phyloP scores from a whole-genome alignment of 2,888 invertebrate genomes.

The Drosophila anceps region DNA sequence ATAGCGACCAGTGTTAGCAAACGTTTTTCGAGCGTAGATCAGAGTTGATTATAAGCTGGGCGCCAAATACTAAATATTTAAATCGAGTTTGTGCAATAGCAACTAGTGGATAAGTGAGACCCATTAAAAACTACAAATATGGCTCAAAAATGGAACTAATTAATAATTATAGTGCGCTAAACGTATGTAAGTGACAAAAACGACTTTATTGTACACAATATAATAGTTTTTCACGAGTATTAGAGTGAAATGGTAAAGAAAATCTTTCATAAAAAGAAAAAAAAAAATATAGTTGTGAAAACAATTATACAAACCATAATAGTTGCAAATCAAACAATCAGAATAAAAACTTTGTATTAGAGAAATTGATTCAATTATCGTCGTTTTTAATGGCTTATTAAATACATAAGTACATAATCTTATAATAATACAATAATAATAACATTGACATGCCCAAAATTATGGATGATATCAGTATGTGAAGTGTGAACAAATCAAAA shows the following conservation, averaged over 20 bases:
- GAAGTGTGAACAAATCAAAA: slow-evolving; percentile 9
- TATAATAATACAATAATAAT: slow-evolving; percentile 26
- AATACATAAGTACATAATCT: slow-evolving; percentile 33
- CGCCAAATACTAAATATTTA: slow-evolving; percentile 25
- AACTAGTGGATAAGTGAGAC: not conserved
- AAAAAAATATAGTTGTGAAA: not conserved
- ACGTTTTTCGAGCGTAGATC: slow-evolving; percentile 6
- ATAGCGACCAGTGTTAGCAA: slow-evolving; percentile 25
- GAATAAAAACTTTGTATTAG: slow-evolving; percentile 30
- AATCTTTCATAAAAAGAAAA: not conserved
- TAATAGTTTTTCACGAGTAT: not conserved
- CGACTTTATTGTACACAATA: not conserved
- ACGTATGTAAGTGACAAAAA: slow-evolving; percentile 5
- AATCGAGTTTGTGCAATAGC: slow-evolving; percentile 10
- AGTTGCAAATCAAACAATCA: slow-evolving; percentile 33
- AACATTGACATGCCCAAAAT: slow-evolving; percentile 43
- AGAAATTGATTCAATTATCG: slow-evolving; percentile 33
- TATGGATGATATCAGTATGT: slow-evolving; percentile 20
- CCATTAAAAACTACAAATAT: not conserved
- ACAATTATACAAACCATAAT: slow-evolving; percentile 51
- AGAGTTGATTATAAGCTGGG: slow-evolving; percentile 40
- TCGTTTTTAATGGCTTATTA: slow-evolving; percentile 43
- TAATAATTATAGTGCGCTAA: not conserved
- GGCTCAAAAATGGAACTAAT: not conserved
- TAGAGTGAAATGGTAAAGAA: not conserved